Evolutionary conservation across 2,888 invertebrate genomes (phyloP).

Genomic region (Zygogramma bicolorata): DNA sequence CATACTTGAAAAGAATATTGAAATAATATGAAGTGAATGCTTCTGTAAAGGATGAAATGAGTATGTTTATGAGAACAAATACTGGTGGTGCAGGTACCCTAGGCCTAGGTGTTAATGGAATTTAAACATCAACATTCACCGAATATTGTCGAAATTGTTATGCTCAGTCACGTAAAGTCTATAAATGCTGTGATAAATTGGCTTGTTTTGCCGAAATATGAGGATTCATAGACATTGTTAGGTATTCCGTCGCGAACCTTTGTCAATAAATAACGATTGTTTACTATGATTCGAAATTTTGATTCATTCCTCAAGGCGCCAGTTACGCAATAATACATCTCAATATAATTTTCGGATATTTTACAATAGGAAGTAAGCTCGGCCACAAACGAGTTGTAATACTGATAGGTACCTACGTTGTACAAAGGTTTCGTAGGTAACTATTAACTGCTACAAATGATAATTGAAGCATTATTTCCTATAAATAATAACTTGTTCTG

Average conservation of each 20-base stretch:
- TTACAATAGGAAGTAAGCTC: background rate
- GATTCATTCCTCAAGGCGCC: slow-evolving; percentile 28
- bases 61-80: background rate
- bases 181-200: slow-evolving; percentile 24
- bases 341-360: background rate
- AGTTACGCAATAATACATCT: background rate
- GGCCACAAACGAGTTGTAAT: background rate
- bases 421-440: too few species aligned
- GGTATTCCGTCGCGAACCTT: background rate
- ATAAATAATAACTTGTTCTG: too few species aligned
- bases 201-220: slow-evolving; percentile 2
- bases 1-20: too few species aligned
- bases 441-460: background rate
- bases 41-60: background rate
- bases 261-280: background rate
- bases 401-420: too few species aligned
- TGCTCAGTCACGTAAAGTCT: slow-evolving; percentile 28
- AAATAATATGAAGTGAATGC: background rate
- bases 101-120: slow-evolving; percentile 29
- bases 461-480: too few species aligned
- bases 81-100: background rate
- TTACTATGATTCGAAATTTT: background rate
- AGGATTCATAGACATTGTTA: background rate
- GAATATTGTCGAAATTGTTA: background rate
- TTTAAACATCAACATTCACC: slow-evolving; percentile 10